These are phyloP conservation scores for Chloroclysta siterata DNA, from an alignment of 2,888 invertebrate species.

Conservation along the genomic window DNA sequence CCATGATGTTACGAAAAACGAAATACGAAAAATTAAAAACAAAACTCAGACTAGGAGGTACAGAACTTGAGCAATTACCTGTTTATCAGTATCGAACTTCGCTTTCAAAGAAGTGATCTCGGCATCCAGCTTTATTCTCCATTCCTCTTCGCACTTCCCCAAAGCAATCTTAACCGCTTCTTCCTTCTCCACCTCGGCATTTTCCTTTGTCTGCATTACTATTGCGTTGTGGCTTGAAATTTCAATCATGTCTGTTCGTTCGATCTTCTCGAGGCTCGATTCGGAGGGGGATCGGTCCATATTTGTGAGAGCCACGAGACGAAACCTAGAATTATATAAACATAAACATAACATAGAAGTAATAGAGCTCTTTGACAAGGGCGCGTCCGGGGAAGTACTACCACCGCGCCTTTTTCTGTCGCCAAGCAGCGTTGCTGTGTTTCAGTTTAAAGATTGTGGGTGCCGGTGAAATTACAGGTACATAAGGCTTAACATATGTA, in stretches of 20 bases:
- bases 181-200: conserved; percentile 86
- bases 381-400: too few relatives aligned
- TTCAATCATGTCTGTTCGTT: conserved; percentile 87
- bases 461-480: too few relatives aligned
- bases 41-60: too few relatives aligned
- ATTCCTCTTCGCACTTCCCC: conserved; percentile 85
- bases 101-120: conserved; percentile 65
- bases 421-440: too few relatives aligned
- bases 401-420: too few relatives aligned
- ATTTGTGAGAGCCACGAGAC: conserved; percentile 89
- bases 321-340: conserved; percentile 78
- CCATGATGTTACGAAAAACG: too few relatives aligned
- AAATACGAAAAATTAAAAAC: too few relatives aligned
- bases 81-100: conserved; percentile 82
- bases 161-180: conserved; percentile 77
- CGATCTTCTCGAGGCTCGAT: conserved; percentile 90
- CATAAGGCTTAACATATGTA: too few relatives aligned
- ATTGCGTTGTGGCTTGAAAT: conserved; percentile 87
- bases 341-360: too few relatives aligned
- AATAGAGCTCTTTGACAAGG: too few relatives aligned
- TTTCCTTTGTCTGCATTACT: conserved; percentile 88
- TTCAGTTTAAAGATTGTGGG: too few relatives aligned
- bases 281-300: conserved; percentile 92
- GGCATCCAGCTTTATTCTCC: conserved; percentile 80
- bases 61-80: conserved; percentile 54